A percentile compares a stretch with the other conserved stretches of the same genome.
phyloP scores from a whole-genome alignment of 2,797 vertebrate species.

The Benthosema pterotum region DNA sequence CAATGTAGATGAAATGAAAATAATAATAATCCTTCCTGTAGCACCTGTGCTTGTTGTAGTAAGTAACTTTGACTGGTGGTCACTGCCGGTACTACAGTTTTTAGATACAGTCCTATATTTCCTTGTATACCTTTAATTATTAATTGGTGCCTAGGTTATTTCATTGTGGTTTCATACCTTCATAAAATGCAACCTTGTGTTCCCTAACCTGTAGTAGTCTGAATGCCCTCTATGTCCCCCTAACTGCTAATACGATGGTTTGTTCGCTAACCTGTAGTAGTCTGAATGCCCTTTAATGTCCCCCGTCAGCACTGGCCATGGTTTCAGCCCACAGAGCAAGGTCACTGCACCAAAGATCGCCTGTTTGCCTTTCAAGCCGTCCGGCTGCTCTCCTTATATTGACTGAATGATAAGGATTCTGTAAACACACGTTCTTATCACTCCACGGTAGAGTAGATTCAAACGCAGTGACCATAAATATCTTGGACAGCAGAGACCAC shows the following conservation, averaged over 20 bases:
- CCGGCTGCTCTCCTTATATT: not conserved
- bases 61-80: no score
- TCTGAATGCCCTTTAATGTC: slow-evolving; percentile 2
- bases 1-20: no score
- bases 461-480: not conserved
- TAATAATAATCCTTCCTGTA: no score
- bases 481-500: not conserved
- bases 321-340: not conserved
- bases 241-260: not conserved
- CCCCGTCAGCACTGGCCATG: not conserved
- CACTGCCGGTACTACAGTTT: no score
- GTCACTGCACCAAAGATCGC: not conserved
- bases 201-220: not conserved
- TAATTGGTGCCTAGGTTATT: not conserved
- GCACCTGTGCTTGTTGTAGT: no score
- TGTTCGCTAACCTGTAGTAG: not conserved
- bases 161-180: not conserved
- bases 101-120: no score
- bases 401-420: not conserved
- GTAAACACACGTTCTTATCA: not conserved
- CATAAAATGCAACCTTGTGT: not conserved
- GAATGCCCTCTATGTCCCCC: not conserved
- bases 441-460: not conserved
- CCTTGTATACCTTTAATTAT: no score
- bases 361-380: not conserved